Evolutionary conservation across 2,113 vertebrate genomes (phyloP), one percentile per base, ranked within the genome.

Genomic region (Manacus vitellinus): DNA sequence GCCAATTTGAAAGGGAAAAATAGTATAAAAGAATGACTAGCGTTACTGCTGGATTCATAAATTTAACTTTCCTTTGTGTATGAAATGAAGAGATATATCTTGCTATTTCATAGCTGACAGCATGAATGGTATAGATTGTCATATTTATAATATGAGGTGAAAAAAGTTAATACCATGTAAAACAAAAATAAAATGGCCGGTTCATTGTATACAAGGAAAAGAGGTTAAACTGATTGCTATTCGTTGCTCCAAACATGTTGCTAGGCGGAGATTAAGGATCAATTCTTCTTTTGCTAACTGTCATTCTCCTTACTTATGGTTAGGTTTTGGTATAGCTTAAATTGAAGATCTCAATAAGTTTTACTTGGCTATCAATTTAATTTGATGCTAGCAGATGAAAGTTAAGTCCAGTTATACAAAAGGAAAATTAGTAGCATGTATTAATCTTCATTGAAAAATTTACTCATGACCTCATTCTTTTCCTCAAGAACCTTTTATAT

Each of bases 271-370:
- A 96, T 95, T 96, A 96, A 83, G 92, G 85, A 89, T 77, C 59
- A 95, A 52, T 86, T 95, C 65, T 90, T 76, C 89, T 94, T 86
- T 95, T 84, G 79, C 56, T 78, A 79, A 94, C 89, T 85, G 86
- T 87, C 77, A 47, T 21, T 71, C 31, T 76, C 23, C 72, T 67
- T 94, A 71, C 77, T 58, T 55, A 67, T 88, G 86, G 83, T 97
- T 95, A 93, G 39, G 20, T 96, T 97, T 95, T 91, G 96, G 89
- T 54, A 83, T 95, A 95, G 94, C 58, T 96, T 95, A 83, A 90
- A 88, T n/a, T 67, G 81, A 89, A 89, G 44, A 82, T 91, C 96
- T 89, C 89, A 79, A 49, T 85, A 94, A 71, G 54, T 96, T 93
- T 83, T 84, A 77, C 88, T 93, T 90, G 78, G 16, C 55, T 93